Base-by-base conservation (phyloP, 2,113 vertebrate species). In the Arothron firmamentum region DNA sequence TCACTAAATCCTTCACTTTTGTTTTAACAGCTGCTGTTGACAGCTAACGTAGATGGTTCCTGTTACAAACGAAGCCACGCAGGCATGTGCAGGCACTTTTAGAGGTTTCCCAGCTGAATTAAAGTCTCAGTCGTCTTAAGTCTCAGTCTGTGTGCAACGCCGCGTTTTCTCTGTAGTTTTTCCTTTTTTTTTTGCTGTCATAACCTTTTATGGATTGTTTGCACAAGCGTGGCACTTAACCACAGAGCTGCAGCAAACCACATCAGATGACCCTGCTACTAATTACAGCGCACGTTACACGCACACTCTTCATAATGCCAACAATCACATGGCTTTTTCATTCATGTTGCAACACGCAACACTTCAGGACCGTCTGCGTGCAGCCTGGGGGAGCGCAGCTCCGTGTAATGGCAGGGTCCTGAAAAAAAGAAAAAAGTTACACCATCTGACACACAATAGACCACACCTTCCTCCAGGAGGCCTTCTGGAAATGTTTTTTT, bases 391-490 rank as follows among this genome's bases (percentile, higher is more conserved):
- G 25, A 23, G 28, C 11, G 5, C 62, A 65, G 56, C 63, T 74
- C 1, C 1, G 48, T 23, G 53, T 79, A 78, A 88, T 83, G 67
- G 72, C 73, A 34, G 56, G 70, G 52, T 77, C 73, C 48, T 49
- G 23, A 61, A 67, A 67, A 59, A 69, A 67, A 59, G 84, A 75
- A 88, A 88, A 62, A 63, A 60, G 77, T 88, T 75, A 85, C 83
- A 77, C 5, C 17, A 38, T 53, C 17, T n/a, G 38, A 31, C 56
- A 51, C 42, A 52, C 52, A 80, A 64, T 51, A 74, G 59, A 58
- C 65, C 74, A 71, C 77, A n/a, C 85, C 82, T 68, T 57, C 57
- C 60, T 49, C 67, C 52, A 54, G 60, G 43, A 49, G n/a, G 56
- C 63, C 66, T n/a, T 71, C 52, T 64, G 62, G 23, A 72, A 65